phyloP scores from a whole-genome alignment of 2,888 invertebrate species.

The Lampropteryx suffumata region DNA sequence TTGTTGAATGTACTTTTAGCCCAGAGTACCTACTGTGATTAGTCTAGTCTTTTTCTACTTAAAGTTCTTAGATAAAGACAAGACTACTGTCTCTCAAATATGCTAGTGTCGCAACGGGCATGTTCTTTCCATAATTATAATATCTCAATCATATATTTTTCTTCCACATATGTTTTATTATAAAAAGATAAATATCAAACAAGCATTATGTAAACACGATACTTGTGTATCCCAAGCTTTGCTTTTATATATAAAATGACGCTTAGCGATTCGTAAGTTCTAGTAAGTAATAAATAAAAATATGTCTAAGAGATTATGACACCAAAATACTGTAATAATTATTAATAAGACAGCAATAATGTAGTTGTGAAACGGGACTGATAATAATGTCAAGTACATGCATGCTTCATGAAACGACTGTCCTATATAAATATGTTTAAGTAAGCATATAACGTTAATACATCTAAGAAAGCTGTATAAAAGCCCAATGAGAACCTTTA shows the following conservation, averaged over 20 bases:
- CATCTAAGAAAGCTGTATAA: conserved; percentile 25
- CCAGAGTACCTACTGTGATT: neutral
- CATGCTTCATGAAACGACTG: conserved; percentile 12
- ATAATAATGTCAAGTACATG: conserved; percentile 19
- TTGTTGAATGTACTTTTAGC: no score
- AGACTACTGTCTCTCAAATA: neutral
- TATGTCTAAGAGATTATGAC: conserved; percentile 68
- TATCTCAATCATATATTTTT: neutral
- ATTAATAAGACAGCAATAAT: conserved; percentile 47
- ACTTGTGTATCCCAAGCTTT: conserved; percentile 1
- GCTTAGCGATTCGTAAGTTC: conserved; percentile 21
- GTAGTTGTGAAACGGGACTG: conserved; percentile 34
- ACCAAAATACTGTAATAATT: conserved; percentile 63
- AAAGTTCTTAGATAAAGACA: conserved; percentile 1
- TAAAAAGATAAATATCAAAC: neutral
- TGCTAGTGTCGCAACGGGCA: neutral
- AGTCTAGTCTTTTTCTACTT: conserved; percentile 1
- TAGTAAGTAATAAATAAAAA: conserved; percentile 29
- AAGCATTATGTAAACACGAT: neutral
- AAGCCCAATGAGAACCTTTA: conserved; percentile 30
- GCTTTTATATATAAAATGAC: conserved; percentile 6
- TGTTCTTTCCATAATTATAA: neutral
- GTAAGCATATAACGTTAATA: conserved; percentile 15
- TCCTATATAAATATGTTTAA: conserved; percentile 12
- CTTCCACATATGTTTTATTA: neutral